Evolutionary conservation across 1,140 invertebrate species (phyloP), one percentile per base, ranked within the genome.

Genomic region (Drosophila grimshawi): DNA sequence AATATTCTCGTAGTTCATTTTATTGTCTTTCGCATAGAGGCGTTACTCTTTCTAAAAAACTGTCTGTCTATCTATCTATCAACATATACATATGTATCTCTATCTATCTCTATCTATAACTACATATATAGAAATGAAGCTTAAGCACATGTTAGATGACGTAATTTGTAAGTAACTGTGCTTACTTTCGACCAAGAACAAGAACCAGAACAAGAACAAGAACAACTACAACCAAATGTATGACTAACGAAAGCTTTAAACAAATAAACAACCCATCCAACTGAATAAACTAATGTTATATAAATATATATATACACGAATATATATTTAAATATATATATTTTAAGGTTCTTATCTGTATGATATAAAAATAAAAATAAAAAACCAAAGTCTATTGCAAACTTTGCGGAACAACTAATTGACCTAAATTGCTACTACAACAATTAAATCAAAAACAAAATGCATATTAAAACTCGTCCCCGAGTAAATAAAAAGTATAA

Each of bases 181-280:
- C 48, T 52, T 46, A 71, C 41, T 63, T 75, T 74, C 59, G 71
- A 74, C 65, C 71, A 75, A 76, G 48, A 59, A 48, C 71, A 75
- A 76, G 48, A 59, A 48, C 29, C 41, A 48, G 11, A 41, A 46
- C 46, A 48, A 70, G 48, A 49, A 46, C 59, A 83, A 83, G 30
- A 71, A 81, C 61, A 62, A 75, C 59, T 52, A 64, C 66, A 64
- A 70, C 56, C 33, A 57, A 76, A 53, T 60, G 60, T 53, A 55
- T 61, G 78, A 86, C 78, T 81, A 89, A 83, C 73, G 69, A 86
- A 86, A 86, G 83, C 83, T 86, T 86, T 86, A 88, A 86, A 80
- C 70, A 71, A 76, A 41, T 33, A 35, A 55, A 74, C 59, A 74
- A 57, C 71, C 82, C 82, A 86, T 88, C 82, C 82, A 86, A 75